phyloP scores from a whole-genome alignment of 2,888 invertebrate genomes.

The Patella depressa region DNA sequence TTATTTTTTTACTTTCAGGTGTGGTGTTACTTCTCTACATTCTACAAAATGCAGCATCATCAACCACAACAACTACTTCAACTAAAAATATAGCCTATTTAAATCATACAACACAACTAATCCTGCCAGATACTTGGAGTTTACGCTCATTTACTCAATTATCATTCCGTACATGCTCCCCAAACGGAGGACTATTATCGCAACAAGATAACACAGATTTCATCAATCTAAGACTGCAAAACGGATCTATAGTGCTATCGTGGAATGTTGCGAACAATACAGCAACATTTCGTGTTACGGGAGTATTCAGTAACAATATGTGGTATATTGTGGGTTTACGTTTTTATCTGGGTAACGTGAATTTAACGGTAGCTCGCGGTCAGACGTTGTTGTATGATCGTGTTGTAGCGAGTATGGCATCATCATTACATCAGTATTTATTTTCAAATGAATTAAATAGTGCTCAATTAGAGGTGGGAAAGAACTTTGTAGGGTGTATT shows the following conservation, averaged over 20 bases:
- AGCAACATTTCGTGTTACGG: background rate
- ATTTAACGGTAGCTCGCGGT: background rate
- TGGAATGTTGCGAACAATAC: background rate
- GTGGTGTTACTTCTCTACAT: too few relatives aligned
- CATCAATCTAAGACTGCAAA: background rate
- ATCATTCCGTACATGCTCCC: background rate
- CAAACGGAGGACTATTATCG: background rate
- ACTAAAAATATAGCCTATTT: too few relatives aligned
- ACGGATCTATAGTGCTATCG: background rate
- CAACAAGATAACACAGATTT: background rate
- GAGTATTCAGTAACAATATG: background rate
- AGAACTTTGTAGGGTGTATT: constrained; percentile 47
- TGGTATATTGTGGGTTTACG: background rate
- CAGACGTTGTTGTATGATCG: background rate
- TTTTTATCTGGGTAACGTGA: background rate
- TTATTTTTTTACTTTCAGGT: too few relatives aligned
- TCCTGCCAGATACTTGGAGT: background rate
- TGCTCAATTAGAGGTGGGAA: constrained; percentile 35
- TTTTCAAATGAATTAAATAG: constrained; percentile 10
- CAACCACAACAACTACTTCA: too few relatives aligned
- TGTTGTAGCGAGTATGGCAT: constrained; percentile 14
- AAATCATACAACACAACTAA: background rate
- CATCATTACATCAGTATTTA: constrained; percentile 14
- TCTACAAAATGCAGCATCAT: too few relatives aligned
- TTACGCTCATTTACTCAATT: background rate